Evolutionary conservation across 2,113 vertebrate genomes (phyloP).

Genomic region (Chlorodrepanis virens): DNA sequence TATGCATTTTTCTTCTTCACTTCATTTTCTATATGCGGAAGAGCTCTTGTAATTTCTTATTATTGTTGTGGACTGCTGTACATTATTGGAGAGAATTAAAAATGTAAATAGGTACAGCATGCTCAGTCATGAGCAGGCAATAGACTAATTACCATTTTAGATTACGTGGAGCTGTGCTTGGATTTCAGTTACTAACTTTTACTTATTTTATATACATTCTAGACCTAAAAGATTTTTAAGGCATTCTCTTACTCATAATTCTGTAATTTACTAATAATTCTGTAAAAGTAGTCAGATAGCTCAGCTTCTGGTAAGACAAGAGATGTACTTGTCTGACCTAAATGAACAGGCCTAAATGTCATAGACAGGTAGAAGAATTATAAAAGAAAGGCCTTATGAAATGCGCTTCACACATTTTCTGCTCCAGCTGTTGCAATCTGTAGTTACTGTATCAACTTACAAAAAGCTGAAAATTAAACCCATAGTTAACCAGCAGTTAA

Average conservation of each 20-base stretch:
- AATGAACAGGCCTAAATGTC: background rate
- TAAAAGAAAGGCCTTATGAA: background rate
- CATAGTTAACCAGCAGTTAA: background rate
- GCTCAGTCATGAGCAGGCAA: background rate
- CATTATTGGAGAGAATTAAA: background rate
- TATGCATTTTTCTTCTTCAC: background rate
- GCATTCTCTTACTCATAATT: background rate
- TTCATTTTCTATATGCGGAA: background rate
- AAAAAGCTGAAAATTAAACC: background rate
- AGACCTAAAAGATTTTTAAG: background rate
- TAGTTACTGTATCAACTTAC: background rate
- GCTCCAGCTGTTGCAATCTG: background rate
- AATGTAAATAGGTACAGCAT: background rate
- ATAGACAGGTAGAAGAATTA: background rate
- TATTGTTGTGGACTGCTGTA: background rate
- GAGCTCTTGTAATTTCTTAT: background rate
- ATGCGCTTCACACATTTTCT: background rate
- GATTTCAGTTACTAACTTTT: background rate
- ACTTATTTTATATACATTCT: background rate
- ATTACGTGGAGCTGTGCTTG: background rate
- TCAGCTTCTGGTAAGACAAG: background rate
- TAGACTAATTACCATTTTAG: background rate
- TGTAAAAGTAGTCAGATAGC: background rate
- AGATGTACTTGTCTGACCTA: background rate
- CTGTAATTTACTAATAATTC: background rate